These are phyloP conservation scores for Venturia canescens DNA, from an alignment of 1,140 invertebrate genomes.

Conservation along the genomic window DNA sequence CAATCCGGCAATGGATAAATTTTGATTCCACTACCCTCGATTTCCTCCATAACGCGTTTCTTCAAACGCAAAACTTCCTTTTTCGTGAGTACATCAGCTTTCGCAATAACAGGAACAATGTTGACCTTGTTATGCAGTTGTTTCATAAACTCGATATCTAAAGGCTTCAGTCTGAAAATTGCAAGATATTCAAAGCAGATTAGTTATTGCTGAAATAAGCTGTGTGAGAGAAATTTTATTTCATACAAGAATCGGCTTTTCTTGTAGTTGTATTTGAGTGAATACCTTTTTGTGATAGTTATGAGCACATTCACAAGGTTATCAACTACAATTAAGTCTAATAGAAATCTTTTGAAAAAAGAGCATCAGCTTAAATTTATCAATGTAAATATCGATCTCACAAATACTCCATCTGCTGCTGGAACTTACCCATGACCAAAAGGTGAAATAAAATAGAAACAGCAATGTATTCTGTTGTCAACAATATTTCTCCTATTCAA, in stretches of 20 bases:
- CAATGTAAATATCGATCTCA: too few species aligned
- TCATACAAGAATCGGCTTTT: slow-evolving; percentile 18
- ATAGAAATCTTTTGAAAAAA: too few species aligned
- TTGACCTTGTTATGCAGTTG: slow-evolving; percentile 98
- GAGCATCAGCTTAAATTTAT: too few species aligned
- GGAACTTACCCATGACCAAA: slow-evolving; percentile 94
- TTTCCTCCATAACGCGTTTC: slow-evolving; percentile 90
- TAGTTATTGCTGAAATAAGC: neutral
- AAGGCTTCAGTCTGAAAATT: slow-evolving; percentile 82
- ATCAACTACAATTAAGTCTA: too few species aligned
- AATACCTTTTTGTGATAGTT: too few species aligned
- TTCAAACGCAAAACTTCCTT: slow-evolving; percentile 95
- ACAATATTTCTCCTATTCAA: slow-evolving; percentile 94
- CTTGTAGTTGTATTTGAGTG: neutral
- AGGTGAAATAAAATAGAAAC: slow-evolving; percentile 99
- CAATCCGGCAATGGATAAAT: slow-evolving; percentile 98
- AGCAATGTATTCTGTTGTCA: slow-evolving; percentile 96
- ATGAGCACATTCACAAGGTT: too few species aligned
- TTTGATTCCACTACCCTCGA: slow-evolving; percentile 89
- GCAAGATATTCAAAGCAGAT: slow-evolving; percentile 37
- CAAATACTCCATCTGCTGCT: neutral
- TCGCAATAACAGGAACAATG: slow-evolving; percentile 99
- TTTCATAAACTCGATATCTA: slow-evolving; percentile 99
- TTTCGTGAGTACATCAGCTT: slow-evolving; percentile 98
- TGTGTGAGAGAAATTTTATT: neutral